Evolutionary conservation across 2,888 invertebrate genomes (phyloP).

Genomic region (Lutraria lutraria): DNA sequence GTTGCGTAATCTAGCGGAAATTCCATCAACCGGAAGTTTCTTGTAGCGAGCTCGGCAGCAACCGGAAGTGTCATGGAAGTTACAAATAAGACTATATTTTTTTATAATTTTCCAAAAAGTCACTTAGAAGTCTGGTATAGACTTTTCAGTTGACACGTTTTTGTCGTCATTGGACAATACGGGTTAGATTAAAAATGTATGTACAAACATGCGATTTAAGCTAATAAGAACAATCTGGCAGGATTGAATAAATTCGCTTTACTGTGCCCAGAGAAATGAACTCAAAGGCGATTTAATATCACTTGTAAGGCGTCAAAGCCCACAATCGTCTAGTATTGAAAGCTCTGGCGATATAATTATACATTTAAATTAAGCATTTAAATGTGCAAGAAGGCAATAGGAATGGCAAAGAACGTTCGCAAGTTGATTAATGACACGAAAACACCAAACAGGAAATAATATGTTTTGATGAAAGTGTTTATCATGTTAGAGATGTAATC

Average conservation of each 20-base stretch:
- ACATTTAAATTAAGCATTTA: no score
- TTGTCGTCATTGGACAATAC: background rate
- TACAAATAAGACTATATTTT: background rate
- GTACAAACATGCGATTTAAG: background rate
- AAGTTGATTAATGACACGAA: no score
- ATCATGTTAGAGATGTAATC: no score
- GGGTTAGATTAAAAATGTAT: background rate
- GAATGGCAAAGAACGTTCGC: no score
- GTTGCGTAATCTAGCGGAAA: conserved; percentile 7
- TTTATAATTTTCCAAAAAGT: background rate
- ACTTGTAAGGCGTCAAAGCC: background rate
- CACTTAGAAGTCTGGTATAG: background rate
- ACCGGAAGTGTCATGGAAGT: background rate
- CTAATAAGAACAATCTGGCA: background rate
- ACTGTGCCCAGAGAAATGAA: background rate
- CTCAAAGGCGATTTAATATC: background rate
- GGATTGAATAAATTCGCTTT: background rate
- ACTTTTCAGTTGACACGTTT: background rate
- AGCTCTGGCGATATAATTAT: background rate
- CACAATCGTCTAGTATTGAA: background rate
- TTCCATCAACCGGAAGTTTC: background rate
- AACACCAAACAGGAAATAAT: no score
- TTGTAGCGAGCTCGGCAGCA: background rate
- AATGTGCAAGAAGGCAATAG: no score
- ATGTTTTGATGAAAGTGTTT: no score